These are phyloP conservation scores for Silurus asotus DNA, from an alignment of 2,113 vertebrate genomes.

Conservation along the genomic window DNA sequence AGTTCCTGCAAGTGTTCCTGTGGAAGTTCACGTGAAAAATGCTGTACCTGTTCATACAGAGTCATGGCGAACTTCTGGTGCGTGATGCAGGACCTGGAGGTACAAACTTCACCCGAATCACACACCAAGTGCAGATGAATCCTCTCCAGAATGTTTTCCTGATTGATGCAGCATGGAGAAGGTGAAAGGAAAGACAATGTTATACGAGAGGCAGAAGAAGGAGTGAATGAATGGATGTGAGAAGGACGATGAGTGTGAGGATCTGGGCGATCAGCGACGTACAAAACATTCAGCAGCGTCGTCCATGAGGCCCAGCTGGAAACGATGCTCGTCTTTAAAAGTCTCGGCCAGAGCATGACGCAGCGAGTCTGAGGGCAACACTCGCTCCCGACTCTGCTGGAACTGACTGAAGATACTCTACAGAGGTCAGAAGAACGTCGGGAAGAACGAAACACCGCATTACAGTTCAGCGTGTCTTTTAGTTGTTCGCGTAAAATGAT, in stretches of 20 bases:
- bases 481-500: no score
- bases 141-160: constrained; percentile 95
- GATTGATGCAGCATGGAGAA: background rate
- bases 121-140: constrained; percentile 95
- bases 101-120: constrained; percentile 85
- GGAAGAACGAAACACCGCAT: background rate
- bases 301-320: constrained; percentile 97
- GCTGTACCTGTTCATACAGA: constrained; percentile 91
- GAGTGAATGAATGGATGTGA: background rate
- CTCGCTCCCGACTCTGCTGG: constrained; percentile 92
- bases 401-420: constrained; percentile 96
- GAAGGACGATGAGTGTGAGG: no score
- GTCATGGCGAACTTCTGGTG: constrained; percentile 99
- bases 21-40: background rate
- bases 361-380: constrained; percentile 90
- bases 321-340: constrained; percentile 96
- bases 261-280: constrained; percentile 57
- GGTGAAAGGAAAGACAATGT: background rate
- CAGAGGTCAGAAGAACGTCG: background rate
- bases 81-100: constrained; percentile 93
- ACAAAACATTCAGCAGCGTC: constrained; percentile 98
- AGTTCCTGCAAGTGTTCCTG: background rate
- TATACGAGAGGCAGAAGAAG: background rate
- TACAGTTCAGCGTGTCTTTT: no score
- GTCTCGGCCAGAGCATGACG: constrained; percentile 93